Conservation (phyloP, 2,888 invertebrate species). For the Lasioglossum lativentre region DNA sequence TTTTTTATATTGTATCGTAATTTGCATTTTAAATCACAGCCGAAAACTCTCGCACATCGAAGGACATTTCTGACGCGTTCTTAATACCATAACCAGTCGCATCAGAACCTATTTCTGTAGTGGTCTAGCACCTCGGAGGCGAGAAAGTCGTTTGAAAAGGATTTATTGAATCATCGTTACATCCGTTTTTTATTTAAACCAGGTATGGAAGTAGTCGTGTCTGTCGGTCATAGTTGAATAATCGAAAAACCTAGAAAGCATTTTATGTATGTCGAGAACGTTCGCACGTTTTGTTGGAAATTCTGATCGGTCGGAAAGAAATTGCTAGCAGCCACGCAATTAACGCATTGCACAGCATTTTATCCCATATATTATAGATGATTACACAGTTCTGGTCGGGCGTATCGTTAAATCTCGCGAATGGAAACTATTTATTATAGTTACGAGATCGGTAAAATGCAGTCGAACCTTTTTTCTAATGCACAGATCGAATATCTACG, state of each 20-base stretch:
- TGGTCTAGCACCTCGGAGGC: no score
- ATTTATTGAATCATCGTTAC: background rate
- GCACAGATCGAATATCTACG: background rate
- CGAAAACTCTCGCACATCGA: background rate
- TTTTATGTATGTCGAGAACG: background rate
- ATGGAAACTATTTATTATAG: background rate
- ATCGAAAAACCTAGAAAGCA: background rate
- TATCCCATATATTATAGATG: background rate
- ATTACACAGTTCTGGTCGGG: background rate
- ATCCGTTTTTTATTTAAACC: background rate
- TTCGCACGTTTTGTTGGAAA: background rate
- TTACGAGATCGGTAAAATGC: background rate
- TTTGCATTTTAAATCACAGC: background rate
- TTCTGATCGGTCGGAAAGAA: constrained; percentile 35
- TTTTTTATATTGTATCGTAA: background rate
- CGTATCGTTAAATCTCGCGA: background rate
- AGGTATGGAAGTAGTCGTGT: background rate
- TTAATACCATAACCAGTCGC: background rate
- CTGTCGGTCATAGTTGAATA: background rate
- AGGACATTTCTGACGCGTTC: background rate
- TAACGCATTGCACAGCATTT: background rate
- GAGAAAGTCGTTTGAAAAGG: background rate
- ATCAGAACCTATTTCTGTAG: constrained; percentile 1
- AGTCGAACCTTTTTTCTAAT: background rate
- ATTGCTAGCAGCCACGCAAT: constrained; percentile 14